Conservation (phyloP, 23 tunicate species). For the Phallusia fumigata region DNA sequence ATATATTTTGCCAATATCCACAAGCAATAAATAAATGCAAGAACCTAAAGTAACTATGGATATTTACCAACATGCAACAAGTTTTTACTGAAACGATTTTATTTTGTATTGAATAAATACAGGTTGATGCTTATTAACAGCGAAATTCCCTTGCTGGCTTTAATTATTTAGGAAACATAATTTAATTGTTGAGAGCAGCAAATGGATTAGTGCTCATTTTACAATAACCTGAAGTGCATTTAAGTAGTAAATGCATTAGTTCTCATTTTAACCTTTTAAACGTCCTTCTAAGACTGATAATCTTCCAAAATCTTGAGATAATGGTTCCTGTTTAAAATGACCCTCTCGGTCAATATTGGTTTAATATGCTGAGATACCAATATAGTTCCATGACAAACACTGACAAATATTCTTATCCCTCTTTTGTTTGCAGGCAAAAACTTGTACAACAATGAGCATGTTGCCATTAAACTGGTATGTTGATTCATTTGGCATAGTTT, state of each 20-base stretch:
- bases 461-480: constrained; percentile 97
- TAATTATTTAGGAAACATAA: too few species aligned
- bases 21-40: too few species aligned
- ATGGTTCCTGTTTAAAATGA: not conserved
- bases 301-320: not conserved
- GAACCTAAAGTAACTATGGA: too few species aligned
- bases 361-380: not conserved
- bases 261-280: too few species aligned
- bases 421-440: constrained; percentile 79
- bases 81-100: too few species aligned
- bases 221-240: too few species aligned
- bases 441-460: constrained; percentile 98
- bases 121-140: too few species aligned
- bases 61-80: too few species aligned
- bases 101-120: not conserved
- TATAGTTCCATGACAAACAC: not conserved
- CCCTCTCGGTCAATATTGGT: not conserved
- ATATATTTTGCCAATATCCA: too few species aligned
- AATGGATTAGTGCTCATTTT: too few species aligned
- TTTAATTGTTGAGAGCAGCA: too few species aligned
- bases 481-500: not conserved
- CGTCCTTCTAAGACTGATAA: not conserved
- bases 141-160: not conserved
- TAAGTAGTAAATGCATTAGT: too few species aligned
- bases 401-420: not conserved